These are phyloP conservation scores for Ptychoptera contaminata DNA, from an alignment of 2,888 invertebrate genomes.

Conservation along the genomic window DNA sequence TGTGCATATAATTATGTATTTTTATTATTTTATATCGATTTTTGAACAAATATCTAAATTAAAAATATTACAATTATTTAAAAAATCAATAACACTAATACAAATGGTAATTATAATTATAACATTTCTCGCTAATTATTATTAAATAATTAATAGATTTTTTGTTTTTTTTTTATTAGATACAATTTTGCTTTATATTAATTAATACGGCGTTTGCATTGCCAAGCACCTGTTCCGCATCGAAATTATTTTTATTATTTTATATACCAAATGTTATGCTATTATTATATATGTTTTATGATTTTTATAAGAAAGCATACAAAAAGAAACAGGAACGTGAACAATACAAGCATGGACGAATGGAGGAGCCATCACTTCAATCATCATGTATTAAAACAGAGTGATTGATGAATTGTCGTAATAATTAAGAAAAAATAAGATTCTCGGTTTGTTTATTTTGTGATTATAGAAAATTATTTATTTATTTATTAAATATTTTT, in stretches of 20 bases:
- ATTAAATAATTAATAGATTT: slow-evolving; percentile 1
- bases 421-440: too few species aligned
- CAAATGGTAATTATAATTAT: neutral
- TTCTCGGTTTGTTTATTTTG: too few species aligned
- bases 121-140: neutral
- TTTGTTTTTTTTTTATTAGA: slow-evolving; percentile 30
- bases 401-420: too few species aligned
- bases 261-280: slow-evolving; percentile 44
- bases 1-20: slow-evolving; percentile 53
- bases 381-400: too few species aligned
- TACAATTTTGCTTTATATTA: slow-evolving; percentile 44
- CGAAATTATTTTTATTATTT: slow-evolving; percentile 33
- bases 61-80: neutral
- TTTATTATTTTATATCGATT: slow-evolving; percentile 36
- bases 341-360: neutral
- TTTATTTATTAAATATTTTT: too few species aligned
- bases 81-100: neutral
- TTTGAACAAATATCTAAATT: slow-evolving; percentile 31
- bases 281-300: slow-evolving; percentile 49
- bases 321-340: slow-evolving; percentile 1
- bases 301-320: slow-evolving; percentile 43
- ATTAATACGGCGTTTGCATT: slow-evolving; percentile 38
- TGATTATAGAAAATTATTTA: too few species aligned
- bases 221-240: slow-evolving; percentile 38
- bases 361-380: neutral